A percentile compares a stretch with the other conserved stretches of the same genome.
Evolutionary conservation across 1,140 invertebrate genomes (phyloP).

Genomic region (Apis florea): DNA sequence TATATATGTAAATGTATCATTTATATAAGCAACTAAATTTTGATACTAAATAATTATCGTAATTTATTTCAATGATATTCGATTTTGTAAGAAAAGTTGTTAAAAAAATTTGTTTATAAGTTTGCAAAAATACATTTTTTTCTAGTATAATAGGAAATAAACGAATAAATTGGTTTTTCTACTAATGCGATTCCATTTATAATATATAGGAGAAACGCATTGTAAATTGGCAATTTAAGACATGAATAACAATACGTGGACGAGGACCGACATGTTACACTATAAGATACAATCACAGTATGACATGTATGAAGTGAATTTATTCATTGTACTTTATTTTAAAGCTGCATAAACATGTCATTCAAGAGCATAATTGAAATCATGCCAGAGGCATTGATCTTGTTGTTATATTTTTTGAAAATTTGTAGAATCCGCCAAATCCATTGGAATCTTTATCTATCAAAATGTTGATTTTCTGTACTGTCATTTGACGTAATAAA

Average conservation of each 20-base stretch:
- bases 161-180: conserved; percentile 10
- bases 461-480: conserved; percentile 69
- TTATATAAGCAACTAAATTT: conserved; percentile 16
- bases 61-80: conserved; percentile 4
- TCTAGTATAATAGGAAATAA: conserved; percentile 7
- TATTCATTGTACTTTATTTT: conserved; percentile 62
- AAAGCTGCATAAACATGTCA: conserved; percentile 53
- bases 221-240: conserved; percentile 68
- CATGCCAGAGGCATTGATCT: conserved; percentile 47
- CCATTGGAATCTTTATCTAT: conserved; percentile 48
- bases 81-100: background rate
- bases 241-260: conserved; percentile 68
- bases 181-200: background rate
- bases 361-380: conserved; percentile 49
- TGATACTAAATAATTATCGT: background rate
- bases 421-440: conserved; percentile 60
- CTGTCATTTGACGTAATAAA: conserved; percentile 71
- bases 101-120: background rate
- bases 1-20: conserved; percentile 14
- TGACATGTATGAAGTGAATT: conserved; percentile 58
- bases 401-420: conserved; percentile 65
- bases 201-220: conserved; percentile 16
- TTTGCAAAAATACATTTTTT: conserved; percentile 19
- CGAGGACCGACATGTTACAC: conserved; percentile 74
- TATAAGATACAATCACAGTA: conserved; percentile 63